Evolutionary conservation across 1,140 invertebrate genomes (phyloP).

Genomic region (Rhyzopertha dominica): DNA sequence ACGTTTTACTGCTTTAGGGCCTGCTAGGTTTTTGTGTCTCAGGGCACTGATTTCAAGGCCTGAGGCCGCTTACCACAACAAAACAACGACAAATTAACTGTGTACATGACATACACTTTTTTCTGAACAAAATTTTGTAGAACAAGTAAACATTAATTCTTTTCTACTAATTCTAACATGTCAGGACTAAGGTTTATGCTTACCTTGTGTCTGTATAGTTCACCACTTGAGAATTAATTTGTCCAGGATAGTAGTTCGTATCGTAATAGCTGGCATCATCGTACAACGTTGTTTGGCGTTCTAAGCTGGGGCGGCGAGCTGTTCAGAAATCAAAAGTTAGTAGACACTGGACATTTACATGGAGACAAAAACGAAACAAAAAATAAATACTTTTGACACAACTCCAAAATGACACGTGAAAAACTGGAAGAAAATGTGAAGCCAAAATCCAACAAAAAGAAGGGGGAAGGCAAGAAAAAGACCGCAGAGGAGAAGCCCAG

Average conservation of each 20-base stretch:
- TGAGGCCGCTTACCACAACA: too few relatives aligned
- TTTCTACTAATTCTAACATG: too few relatives aligned
- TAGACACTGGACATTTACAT: background rate
- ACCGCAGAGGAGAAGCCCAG: slow-evolving; percentile 14
- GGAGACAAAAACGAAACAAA: too few relatives aligned
- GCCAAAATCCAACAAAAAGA: slow-evolving; percentile 18
- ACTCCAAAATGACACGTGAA: slow-evolving; percentile 18
- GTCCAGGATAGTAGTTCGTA: slow-evolving; percentile 27
- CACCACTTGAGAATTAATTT: slow-evolving; percentile 28
- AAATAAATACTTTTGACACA: background rate
- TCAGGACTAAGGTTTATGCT: too few relatives aligned
- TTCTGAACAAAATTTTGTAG: too few relatives aligned
- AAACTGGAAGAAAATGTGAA: slow-evolving; percentile 19
- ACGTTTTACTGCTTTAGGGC: too few relatives aligned
- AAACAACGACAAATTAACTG: too few relatives aligned
- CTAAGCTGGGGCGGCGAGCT: slow-evolving; percentile 66
- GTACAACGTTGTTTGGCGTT: slow-evolving; percentile 73
- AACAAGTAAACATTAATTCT: too few relatives aligned
- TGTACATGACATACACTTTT: too few relatives aligned
- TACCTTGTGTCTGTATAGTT: slow-evolving; percentile 22
- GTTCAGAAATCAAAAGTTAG: slow-evolving; percentile 27
- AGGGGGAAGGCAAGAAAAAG: slow-evolving; percentile 13
- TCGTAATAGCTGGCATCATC: slow-evolving; percentile 55
- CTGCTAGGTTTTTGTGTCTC: too few relatives aligned
- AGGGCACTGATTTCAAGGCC: too few relatives aligned